phyloP scores from a whole-genome alignment of 1,140 invertebrate species.

The Tachypleus tridentatus region DNA sequence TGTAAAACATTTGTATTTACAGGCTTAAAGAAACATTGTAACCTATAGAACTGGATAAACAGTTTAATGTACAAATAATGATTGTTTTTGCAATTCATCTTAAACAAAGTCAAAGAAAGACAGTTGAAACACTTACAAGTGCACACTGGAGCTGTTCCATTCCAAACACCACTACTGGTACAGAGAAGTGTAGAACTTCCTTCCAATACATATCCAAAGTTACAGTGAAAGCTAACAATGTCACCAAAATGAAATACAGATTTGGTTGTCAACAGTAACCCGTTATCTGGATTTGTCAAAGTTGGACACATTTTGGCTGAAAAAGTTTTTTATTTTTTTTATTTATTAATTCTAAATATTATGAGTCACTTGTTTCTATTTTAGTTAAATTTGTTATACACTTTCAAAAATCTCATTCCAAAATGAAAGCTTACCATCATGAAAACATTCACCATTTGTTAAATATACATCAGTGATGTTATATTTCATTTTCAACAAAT shows the following conservation, averaged over 20 bases:
- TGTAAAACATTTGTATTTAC: no score
- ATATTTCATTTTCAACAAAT: no score
- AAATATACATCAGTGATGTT: no score
- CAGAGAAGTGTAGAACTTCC: conserved; percentile 68
- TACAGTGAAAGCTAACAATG: conserved; percentile 79
- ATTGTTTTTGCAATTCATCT: not conserved
- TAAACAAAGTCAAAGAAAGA: not conserved
- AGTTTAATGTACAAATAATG: no score
- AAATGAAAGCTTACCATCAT: no score
- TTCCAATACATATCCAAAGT: conserved; percentile 85
- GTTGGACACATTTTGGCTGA: conserved; percentile 61
- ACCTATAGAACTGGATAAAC: no score
- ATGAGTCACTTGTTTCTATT: no score
- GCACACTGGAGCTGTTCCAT: conserved; percentile 81
- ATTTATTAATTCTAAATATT: no score
- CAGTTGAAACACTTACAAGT: conserved; percentile 39
- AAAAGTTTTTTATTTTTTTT: not conserved
- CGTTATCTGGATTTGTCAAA: conserved; percentile 69
- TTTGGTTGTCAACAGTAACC: conserved; percentile 61
- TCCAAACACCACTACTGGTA: conserved; percentile 82
- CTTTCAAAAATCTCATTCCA: no score
- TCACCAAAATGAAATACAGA: conserved; percentile 75
- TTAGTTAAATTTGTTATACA: no score
- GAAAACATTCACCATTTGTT: no score
- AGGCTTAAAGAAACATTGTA: no score